Conservation (phyloP, 2,797 vertebrate genomes). For the Protosalanx chinensis region DNA sequence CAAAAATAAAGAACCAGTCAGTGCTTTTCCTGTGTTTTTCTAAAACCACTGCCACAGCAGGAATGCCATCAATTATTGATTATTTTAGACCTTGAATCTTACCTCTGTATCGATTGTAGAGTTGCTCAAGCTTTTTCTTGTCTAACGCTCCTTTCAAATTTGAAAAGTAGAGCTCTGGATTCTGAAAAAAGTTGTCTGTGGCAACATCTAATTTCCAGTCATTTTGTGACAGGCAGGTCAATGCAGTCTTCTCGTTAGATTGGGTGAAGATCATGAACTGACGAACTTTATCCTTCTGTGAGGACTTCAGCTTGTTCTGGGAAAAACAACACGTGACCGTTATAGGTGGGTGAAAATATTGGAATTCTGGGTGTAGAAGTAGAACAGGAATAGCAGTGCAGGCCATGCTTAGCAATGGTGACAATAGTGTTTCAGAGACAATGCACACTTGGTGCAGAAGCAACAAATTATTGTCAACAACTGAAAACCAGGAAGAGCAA, state of each 20-base stretch:
- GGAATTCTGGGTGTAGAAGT: not conserved
- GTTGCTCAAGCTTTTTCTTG: constrained; percentile 94
- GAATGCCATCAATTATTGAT: not conserved
- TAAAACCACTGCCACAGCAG: no score
- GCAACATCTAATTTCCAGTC: constrained; percentile 99
- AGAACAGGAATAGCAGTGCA: not conserved
- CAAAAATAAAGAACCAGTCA: no score
- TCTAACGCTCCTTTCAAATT: constrained; percentile 91
- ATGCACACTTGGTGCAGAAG: no score
- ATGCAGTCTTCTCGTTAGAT: constrained; percentile 94
- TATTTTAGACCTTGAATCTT: constrained; percentile 39
- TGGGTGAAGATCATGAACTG: constrained; percentile 99
- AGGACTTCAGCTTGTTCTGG: constrained; percentile 99
- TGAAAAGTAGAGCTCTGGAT: constrained; percentile 94
- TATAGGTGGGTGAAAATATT: not conserved
- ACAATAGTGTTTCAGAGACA: not conserved
- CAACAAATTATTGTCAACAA: no score
- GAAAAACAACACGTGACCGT: not conserved
- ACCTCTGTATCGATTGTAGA: constrained; percentile 98
- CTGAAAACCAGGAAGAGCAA: no score
- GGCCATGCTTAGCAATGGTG: not conserved
- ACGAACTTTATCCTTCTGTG: constrained; percentile 99
- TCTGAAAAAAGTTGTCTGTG: constrained; percentile 99
- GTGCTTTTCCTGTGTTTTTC: no score
- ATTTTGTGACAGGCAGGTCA: constrained; percentile 96